Conservation (phyloP, 2,888 invertebrate species). For the Campoplex capitator region DNA sequence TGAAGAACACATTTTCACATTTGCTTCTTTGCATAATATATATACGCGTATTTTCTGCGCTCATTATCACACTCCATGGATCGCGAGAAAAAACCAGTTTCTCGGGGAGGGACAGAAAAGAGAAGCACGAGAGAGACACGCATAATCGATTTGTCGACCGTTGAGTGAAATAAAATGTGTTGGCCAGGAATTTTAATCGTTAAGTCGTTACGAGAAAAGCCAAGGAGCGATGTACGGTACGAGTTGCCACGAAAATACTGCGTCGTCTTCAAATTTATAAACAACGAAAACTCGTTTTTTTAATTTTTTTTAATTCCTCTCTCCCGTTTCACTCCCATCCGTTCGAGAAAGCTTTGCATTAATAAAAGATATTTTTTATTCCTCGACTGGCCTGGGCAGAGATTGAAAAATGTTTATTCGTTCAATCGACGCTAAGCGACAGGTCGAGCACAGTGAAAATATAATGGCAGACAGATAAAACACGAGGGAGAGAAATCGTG, state of each 20-base stretch:
- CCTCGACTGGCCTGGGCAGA: background rate
- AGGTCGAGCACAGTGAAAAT: constrained; percentile 31
- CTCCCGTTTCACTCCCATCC: no score
- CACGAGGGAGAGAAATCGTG: constrained; percentile 62
- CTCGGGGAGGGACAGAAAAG: background rate
- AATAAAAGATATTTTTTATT: constrained; percentile 27
- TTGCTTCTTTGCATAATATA: constrained; percentile 7
- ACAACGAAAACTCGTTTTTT: constrained; percentile 6
- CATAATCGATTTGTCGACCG: constrained; percentile 66
- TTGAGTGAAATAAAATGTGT: constrained; percentile 42
- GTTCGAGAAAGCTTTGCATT: constrained; percentile 7
- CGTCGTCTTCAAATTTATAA: background rate
- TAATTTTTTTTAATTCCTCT: constrained; percentile 2
- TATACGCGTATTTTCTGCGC: constrained; percentile 2
- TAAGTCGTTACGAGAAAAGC: constrained; percentile 18
- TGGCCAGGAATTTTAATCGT: constrained; percentile 49
- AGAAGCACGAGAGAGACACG: constrained; percentile 51
- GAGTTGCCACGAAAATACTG: constrained; percentile 1
- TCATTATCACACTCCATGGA: constrained; percentile 26
- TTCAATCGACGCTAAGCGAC: constrained; percentile 37
- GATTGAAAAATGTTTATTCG: constrained; percentile 61
- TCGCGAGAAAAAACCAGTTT: constrained; percentile 36
- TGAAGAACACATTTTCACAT: constrained; percentile 3
- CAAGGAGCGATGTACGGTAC: background rate
- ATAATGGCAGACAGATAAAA: constrained; percentile 58